Percentiles rank a stretch among this genome's conserved stretches.
These are phyloP conservation scores for Diuraphis noxia DNA, from an alignment of 1,140 invertebrate genomes.

Conservation along the genomic window DNA sequence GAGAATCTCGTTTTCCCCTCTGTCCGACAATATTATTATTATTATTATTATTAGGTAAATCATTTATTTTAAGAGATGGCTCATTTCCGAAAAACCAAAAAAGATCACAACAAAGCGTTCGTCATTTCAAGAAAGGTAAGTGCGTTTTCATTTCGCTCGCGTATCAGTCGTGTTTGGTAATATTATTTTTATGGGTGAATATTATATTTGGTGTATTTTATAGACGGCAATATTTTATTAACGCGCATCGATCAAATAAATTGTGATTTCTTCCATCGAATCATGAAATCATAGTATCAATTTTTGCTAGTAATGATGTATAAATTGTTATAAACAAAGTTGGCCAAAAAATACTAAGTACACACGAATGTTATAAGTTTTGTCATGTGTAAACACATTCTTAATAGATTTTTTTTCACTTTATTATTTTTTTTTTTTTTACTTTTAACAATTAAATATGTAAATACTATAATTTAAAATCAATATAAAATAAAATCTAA, in stretches of 20 bases:
- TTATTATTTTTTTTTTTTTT: neutral
- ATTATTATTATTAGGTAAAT: neutral
- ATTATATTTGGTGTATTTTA: too few relatives aligned
- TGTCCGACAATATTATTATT: too few relatives aligned
- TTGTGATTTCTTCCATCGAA: neutral
- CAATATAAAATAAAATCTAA: neutral
- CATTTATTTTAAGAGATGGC: neutral
- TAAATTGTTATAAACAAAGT: neutral
- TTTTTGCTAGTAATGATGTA: neutral
- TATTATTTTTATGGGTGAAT: neutral
- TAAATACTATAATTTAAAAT: neutral
- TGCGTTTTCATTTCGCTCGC: neutral
- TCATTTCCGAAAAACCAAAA: constrained; percentile 23
- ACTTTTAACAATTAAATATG: neutral
- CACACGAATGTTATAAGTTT: neutral
- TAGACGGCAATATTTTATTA: neutral
- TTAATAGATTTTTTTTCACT: too few relatives aligned
- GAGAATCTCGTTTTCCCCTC: neutral
- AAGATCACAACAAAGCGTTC: constrained; percentile 33
- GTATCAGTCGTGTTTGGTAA: neutral
- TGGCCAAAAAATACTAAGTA: neutral
- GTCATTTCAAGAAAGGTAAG: neutral
- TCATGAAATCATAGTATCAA: neutral
- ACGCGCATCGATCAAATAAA: neutral
- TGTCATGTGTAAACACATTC: neutral